These are phyloP conservation scores for Hecatera dysodea DNA, from an alignment of 2,888 invertebrate genomes.

Conservation along the genomic window DNA sequence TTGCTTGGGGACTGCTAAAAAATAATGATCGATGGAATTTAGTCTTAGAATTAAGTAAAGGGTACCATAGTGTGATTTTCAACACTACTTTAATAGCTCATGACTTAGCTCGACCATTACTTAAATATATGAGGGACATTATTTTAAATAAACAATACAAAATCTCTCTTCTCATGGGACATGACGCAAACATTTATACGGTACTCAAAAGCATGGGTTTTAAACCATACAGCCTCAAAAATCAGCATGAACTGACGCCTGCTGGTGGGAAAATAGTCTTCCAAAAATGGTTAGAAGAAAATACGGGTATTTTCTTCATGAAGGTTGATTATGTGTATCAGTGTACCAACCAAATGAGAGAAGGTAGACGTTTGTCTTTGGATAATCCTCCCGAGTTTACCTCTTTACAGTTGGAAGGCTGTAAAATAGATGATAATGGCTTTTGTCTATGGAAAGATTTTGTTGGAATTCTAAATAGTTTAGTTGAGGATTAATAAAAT, in stretches of 20 bases:
- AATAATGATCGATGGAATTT: slow-evolving; percentile 72
- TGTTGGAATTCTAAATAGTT: slow-evolving; percentile 59
- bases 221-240: slow-evolving; percentile 72
- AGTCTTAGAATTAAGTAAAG: slow-evolving; percentile 74
- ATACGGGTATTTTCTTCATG: slow-evolving; percentile 68
- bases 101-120: slow-evolving; percentile 79
- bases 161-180: slow-evolving; percentile 82
- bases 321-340: slow-evolving; percentile 84
- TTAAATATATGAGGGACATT: slow-evolving; percentile 76
- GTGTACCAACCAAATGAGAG: slow-evolving; percentile 77
- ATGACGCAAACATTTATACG: slow-evolving; percentile 85
- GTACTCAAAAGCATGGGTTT: slow-evolving; percentile 77
- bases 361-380: slow-evolving; percentile 72
- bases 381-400: slow-evolving; percentile 77
- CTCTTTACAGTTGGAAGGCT: slow-evolving; percentile 75
- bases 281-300: slow-evolving; percentile 79
- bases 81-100: slow-evolving; percentile 80
- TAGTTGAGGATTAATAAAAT: slow-evolving; percentile 8
- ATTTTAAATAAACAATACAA: slow-evolving; percentile 72
- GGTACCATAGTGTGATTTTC: slow-evolving; percentile 83
- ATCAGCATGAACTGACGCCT: slow-evolving; percentile 79
- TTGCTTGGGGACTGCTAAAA: slow-evolving; percentile 82
- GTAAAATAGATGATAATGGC: slow-evolving; percentile 74
- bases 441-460: slow-evolving; percentile 83
- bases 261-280: slow-evolving; percentile 85